Evolutionary conservation across 2,113 vertebrate species (phyloP).

Genomic region (Misgurnus anguillicaudatus): DNA sequence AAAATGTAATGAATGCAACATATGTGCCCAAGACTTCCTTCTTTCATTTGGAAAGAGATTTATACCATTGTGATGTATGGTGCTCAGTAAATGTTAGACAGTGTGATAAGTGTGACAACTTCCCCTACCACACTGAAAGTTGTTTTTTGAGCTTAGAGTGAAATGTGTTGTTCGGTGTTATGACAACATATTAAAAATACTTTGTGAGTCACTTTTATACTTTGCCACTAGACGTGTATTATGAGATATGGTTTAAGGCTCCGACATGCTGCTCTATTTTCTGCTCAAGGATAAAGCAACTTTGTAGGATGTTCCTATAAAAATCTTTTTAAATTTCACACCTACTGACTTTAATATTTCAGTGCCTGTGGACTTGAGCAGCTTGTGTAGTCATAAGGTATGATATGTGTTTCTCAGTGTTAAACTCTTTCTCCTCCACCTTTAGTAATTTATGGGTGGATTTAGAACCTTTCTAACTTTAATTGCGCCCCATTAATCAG

Average conservation of each 20-base stretch:
- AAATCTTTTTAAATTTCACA: conserved; percentile 5
- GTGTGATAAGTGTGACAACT: too few species aligned
- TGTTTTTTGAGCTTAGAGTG: too few species aligned
- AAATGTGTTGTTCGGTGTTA: too few species aligned
- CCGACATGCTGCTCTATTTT: not conserved
- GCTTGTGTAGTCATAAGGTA: not conserved
- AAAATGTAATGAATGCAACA: too few species aligned
- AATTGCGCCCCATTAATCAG: conserved; percentile 70
- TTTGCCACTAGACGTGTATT: not conserved
- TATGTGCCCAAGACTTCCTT: too few species aligned
- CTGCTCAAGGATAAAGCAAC: not conserved
- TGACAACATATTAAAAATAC: too few species aligned
- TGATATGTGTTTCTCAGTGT: not conserved
- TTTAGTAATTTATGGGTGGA: conserved; percentile 69
- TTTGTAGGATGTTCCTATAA: not conserved
- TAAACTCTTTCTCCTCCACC: conserved; percentile 13
- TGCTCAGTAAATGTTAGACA: too few species aligned
- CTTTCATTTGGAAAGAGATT: too few species aligned
- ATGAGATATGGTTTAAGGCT: not conserved
- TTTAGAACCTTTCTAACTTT: conserved; percentile 66
- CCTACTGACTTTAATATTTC: conserved; percentile 13
- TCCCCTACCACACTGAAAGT: too few species aligned
- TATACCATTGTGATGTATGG: too few species aligned
- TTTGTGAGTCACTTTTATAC: not conserved
- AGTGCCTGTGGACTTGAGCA: not conserved